phyloP scores from a whole-genome alignment of 2,888 invertebrate species.

The Phaonia tiefii region DNA sequence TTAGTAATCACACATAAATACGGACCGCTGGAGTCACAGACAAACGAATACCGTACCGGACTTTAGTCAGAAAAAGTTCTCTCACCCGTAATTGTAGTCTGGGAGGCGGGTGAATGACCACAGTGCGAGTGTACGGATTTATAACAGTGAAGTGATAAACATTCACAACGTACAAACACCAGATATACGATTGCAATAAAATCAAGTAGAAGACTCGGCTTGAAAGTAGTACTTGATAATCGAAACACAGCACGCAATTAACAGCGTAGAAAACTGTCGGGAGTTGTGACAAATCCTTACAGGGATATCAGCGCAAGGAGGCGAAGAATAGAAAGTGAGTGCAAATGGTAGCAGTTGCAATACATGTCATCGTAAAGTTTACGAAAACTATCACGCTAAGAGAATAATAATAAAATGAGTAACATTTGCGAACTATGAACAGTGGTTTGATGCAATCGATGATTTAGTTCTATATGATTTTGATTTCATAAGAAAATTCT shows the following conservation, averaged over 20 bases:
- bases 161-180: slow-evolving; percentile 10
- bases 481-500: too few relatives aligned
- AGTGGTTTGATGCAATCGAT: slow-evolving; percentile 18
- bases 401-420: neutral
- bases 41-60: too few relatives aligned
- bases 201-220: slow-evolving; percentile 22
- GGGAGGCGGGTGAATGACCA: too few relatives aligned
- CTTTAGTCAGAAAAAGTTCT: too few relatives aligned
- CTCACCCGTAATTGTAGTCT: too few relatives aligned
- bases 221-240: neutral
- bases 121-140: slow-evolving; percentile 50
- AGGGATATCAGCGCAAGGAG: neutral
- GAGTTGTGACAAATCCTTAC: slow-evolving; percentile 44
- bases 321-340: too few relatives aligned
- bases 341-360: slow-evolving; percentile 21
- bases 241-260: slow-evolving; percentile 31
- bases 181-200: slow-evolving; percentile 53
- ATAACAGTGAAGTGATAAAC: neutral
- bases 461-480: too few relatives aligned
- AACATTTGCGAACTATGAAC: slow-evolving; percentile 3
- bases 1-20: slow-evolving; percentile 63
- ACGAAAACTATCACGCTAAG: neutral
- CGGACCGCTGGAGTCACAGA: too few relatives aligned
- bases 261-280: slow-evolving; percentile 19
- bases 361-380: slow-evolving; percentile 17